These are phyloP conservation scores for Takifugu ocellatus DNA, from an alignment of 2,797 vertebrate genomes.

Conservation along the genomic window DNA sequence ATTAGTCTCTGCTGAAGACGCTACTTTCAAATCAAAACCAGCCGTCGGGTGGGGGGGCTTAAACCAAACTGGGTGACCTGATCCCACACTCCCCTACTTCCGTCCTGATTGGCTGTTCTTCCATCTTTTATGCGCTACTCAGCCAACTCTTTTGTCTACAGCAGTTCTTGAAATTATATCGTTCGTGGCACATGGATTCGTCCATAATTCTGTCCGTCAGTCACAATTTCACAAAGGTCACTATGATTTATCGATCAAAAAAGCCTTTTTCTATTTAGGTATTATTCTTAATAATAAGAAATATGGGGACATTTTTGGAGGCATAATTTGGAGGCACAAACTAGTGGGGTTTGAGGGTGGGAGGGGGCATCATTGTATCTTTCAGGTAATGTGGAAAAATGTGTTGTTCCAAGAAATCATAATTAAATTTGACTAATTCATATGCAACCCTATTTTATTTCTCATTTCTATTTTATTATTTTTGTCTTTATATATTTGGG, in stretches of 20 bases:
- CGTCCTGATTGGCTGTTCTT: constrained; percentile 6
- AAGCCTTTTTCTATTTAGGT: neutral
- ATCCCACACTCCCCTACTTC: constrained; percentile 20
- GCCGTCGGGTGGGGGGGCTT: constrained; percentile 11
- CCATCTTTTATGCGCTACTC: constrained; percentile 26
- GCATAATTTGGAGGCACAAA: too few species aligned
- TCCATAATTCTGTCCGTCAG: too few species aligned
- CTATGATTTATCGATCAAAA: neutral
- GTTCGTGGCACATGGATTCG: constrained; percentile 2
- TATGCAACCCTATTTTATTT: too few species aligned
- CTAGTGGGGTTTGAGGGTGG: too few species aligned
- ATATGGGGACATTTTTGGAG: neutral
- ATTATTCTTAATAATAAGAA: neutral
- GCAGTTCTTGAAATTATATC: neutral
- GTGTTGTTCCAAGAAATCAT: too few species aligned
- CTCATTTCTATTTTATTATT: too few species aligned
- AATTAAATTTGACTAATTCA: too few species aligned
- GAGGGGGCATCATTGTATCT: too few species aligned
- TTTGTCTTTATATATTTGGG: too few species aligned
- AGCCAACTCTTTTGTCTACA: neutral
- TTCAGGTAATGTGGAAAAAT: too few species aligned
- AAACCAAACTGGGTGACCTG: constrained; percentile 37
- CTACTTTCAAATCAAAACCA: constrained; percentile 32
- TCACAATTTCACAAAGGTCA: constrained; percentile 6
- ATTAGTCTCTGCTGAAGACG: constrained; percentile 47